Base-by-base conservation (phyloP, 1,140 invertebrate species). In the Neodiprion fabricii region DNA sequence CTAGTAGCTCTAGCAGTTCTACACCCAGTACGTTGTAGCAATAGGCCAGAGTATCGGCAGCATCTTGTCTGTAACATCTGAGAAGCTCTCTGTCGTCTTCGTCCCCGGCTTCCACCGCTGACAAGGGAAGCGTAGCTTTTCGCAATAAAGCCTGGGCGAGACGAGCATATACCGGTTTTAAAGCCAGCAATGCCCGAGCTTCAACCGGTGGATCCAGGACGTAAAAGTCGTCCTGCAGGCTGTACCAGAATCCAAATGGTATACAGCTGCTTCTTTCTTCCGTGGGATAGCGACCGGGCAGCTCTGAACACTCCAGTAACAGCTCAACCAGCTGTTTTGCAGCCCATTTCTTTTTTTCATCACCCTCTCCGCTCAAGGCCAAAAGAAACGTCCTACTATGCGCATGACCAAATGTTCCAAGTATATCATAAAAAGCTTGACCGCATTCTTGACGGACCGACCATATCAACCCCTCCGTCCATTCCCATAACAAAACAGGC, bases 221-320 rank as follows among this genome's bases (percentile, higher is more conserved):
- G 7, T 89, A 77, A 3, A 94, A 85, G 76, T 94, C 91, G 79
- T 95, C 94, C 89, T 98, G 96, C 49, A 98, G 87, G 68, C 94
- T 93, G 84, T 95, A 98, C 97, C 97, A 98, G 85, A 98, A 96
- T 1, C 94, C 93, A 86, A 98, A 94, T 0, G 96, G 92, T 77
- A 97, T 90, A 68, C 93, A 94, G 83, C 95, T 97, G 71, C 93
- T 92, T 0, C 91, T 93, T 87, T 81, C 80, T 81, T 97, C 94
- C 3, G 93, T 90, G 0, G 96, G 96, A 89, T 95, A 97, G 73
- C 94, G 90, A 0, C 96, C 95, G 14, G 94, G 93, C 74, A 95
- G 91, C 73, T 92, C 92, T 14, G 94, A 94, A 82, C 95, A 96
- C 70, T 92, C 89, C 48, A 98, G 83, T 48, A 95, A 84, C 69